Percentiles rank a stretch among this genome's conserved stretches.
Evolutionary conservation across 2,888 invertebrate species (phyloP).

Genomic region (Thereva unica): DNA sequence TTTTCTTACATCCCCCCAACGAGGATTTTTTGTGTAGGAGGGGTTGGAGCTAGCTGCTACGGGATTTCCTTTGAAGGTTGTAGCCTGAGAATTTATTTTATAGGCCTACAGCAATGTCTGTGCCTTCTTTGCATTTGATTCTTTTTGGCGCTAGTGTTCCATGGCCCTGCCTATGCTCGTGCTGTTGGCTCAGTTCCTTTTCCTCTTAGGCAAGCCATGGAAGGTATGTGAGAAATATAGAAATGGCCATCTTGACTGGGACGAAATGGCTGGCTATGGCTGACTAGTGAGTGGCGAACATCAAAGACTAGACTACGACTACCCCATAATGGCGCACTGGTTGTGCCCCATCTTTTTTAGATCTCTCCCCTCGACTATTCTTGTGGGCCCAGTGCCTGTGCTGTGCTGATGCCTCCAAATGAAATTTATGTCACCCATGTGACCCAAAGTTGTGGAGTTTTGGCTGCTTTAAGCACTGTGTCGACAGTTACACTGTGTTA

Average conservation of each 20-base stretch:
- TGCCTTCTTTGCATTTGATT: conserved; percentile 32
- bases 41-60: conserved; percentile 9
- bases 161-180: background rate
- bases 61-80: conserved; percentile 7
- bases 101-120: conserved; percentile 36
- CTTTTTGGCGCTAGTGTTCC: conserved; percentile 9
- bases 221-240: conserved; percentile 26
- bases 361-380: conserved; percentile 27
- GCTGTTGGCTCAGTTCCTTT: conserved; percentile 21
- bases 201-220: too few relatives aligned
- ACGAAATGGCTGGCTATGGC: conserved; percentile 24
- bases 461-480: conserved; percentile 30
- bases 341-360: conserved; percentile 31
- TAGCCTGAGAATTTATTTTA: conserved; percentile 35
- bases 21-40: conserved; percentile 6
- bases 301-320: conserved; percentile 30
- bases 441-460: conserved; percentile 34
- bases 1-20: conserved; percentile 24
- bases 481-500: conserved; percentile 21
- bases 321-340: conserved; percentile 31
- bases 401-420: conserved; percentile 21
- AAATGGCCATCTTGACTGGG: conserved; percentile 25
- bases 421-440: conserved; percentile 36
- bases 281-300: conserved; percentile 32
- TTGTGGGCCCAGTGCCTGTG: conserved; percentile 9